Evolutionary conservation across 2,113 vertebrate genomes (phyloP), one percentile per base, ranked within the genome.

Genomic region (Garra rufa): DNA sequence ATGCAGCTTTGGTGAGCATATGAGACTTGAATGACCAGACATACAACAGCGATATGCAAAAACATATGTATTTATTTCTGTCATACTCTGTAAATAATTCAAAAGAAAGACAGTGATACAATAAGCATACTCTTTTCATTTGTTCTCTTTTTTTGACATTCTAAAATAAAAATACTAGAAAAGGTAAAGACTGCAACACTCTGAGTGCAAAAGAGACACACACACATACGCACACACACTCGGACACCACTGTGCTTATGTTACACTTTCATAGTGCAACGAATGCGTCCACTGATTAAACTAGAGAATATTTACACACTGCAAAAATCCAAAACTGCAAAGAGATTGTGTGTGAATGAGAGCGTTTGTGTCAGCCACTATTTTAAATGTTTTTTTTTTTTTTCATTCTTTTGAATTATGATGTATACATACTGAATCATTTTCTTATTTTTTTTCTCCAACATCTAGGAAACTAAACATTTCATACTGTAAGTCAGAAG

Each of bases 221-320:
- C 30, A 63, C 76, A 34, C 78, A 67, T 59, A 34, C 44, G 93
- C 94, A 93, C 94, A 95, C 85, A 94, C 95, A 82, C 52, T 63
- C 94, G 95, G 95, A 95, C 92, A 93, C 95, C 91, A 95, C 95
- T 95, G 95, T 95, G 95, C 94, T 95, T 96, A 88, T 92, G 88
- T 93, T 90, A 92, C 67, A 93, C 61, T 44, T 70, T 92, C 94
- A 95, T 94, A 96, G 96, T 95, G 95, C 94, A 95, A 94, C 94
- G 93, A 87, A 95, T 9, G 30, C 52, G 44, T 84, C 70, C 95
- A 96, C 93, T 92, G 93, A 95, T 92, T 89, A 87, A 77, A 87
- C 92, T 94, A 92, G 43, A 81, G 48, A 44, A 80, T 85, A 86
- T 85, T 83, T 83, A 81, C 84, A 85, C 52, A 73, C 81, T 70